These are phyloP conservation scores for Riparia riparia DNA, from an alignment of 2,113 vertebrate genomes.

Conservation along the genomic window DNA sequence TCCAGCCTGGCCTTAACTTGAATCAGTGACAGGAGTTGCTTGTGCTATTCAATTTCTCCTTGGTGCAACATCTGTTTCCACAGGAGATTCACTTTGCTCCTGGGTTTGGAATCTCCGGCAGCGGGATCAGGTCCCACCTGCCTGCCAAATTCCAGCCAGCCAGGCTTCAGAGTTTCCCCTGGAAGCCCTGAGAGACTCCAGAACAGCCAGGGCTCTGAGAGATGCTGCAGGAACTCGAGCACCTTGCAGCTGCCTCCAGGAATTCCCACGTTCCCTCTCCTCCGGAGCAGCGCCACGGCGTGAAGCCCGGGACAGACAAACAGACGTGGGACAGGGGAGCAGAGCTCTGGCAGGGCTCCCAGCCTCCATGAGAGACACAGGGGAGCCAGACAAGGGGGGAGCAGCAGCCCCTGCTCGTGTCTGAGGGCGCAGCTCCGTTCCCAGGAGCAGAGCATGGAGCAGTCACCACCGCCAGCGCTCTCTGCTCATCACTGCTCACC, in stretches of 20 bases:
- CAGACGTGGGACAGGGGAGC: accelerated
- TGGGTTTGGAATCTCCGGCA: accelerated
- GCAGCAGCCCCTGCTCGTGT: neutral
- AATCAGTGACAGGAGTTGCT: neutral
- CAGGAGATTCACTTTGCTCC: neutral
- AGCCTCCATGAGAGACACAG: no score
- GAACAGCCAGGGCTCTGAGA: neutral
- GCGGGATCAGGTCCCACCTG: neutral
- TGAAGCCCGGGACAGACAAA: neutral
- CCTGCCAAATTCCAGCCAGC: neutral
- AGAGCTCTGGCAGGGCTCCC: neutral
- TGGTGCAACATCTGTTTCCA: neutral
- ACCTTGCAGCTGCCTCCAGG: neutral
- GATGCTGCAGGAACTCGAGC: accelerated
- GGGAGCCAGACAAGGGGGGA: neutral
- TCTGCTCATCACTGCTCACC: neutral
- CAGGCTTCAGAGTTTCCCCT: neutral
- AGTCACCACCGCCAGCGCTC: neutral
- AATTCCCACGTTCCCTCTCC: neutral
- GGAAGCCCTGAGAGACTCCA: neutral
- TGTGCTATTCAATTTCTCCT: neutral
- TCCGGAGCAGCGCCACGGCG: no score
- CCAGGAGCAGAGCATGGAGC: neutral
- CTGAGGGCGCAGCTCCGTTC: neutral
- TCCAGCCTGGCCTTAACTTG: neutral